These are phyloP conservation scores for Momotus momota DNA, from an alignment of 2,797 vertebrate genomes.

Conservation along the genomic window DNA sequence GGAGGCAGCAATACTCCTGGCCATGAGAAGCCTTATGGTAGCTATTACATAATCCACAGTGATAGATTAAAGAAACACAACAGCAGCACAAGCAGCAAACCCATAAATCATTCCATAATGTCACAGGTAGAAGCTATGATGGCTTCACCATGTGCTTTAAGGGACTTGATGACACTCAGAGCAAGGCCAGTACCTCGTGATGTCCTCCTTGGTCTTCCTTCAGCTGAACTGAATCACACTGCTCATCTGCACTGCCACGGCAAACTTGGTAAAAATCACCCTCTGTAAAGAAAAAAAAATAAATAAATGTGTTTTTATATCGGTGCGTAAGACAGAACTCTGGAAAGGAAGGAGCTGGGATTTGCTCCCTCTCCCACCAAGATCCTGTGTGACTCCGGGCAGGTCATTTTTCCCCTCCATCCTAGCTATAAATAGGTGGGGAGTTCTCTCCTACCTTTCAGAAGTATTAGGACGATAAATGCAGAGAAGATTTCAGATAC, in stretches of 20 bases:
- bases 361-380: neutral
- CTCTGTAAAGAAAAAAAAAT: slow-evolving; percentile 71
- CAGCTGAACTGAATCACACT: slow-evolving; percentile 10
- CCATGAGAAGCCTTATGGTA: neutral
- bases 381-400: neutral
- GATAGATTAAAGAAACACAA: neutral
- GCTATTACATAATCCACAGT: neutral
- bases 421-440: neutral
- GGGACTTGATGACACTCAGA: slow-evolving; percentile 15
- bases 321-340: neutral
- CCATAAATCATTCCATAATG: neutral
- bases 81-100: neutral
- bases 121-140: slow-evolving; percentile 7
- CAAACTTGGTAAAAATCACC: slow-evolving; percentile 75
- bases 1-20: neutral
- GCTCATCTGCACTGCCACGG: slow-evolving; percentile 42
- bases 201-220: slow-evolving; percentile 76
- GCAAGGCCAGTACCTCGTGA: slow-evolving; percentile 82
- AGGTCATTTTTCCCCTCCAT: neutral
- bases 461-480: neutral
- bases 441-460: neutral
- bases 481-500: neutral
- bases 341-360: neutral
- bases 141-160: slow-evolving; percentile 40
- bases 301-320: neutral